Evolutionary conservation across 2,113 vertebrate species (phyloP).

Genomic region (Gyps fulvus): DNA sequence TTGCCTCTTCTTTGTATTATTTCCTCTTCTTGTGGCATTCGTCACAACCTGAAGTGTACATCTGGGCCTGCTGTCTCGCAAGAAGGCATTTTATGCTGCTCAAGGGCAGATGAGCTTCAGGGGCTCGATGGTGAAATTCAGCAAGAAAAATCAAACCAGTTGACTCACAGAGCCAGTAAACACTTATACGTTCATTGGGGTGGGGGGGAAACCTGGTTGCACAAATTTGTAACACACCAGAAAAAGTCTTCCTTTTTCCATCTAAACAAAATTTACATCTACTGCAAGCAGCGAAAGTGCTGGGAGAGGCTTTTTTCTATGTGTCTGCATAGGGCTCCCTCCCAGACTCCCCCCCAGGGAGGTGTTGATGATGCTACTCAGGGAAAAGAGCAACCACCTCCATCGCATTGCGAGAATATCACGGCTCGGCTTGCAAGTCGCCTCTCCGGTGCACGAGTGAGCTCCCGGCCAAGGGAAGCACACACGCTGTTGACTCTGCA

Average conservation of each 20-base stretch:
- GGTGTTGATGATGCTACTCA: neutral
- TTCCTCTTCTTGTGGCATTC: neutral
- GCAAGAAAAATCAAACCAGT: neutral
- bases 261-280: neutral
- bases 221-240: accelerated
- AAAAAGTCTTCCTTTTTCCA: neutral
- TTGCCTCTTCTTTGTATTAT: neutral
- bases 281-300: neutral
- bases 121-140: neutral
- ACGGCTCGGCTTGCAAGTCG: accelerated
- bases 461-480: neutral
- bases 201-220: neutral
- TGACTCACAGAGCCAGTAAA: neutral
- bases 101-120: neutral
- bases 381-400: neutral
- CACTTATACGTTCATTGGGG: neutral
- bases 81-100: neutral
- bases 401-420: accelerated
- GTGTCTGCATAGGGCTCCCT: neutral
- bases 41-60: neutral
- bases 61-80: neutral
- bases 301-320: neutral
- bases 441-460: neutral
- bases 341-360: neutral
- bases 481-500: neutral